These are phyloP conservation scores for Xestia rhomboidea DNA, from an alignment of 2,888 invertebrate genomes.

Conservation along the genomic window DNA sequence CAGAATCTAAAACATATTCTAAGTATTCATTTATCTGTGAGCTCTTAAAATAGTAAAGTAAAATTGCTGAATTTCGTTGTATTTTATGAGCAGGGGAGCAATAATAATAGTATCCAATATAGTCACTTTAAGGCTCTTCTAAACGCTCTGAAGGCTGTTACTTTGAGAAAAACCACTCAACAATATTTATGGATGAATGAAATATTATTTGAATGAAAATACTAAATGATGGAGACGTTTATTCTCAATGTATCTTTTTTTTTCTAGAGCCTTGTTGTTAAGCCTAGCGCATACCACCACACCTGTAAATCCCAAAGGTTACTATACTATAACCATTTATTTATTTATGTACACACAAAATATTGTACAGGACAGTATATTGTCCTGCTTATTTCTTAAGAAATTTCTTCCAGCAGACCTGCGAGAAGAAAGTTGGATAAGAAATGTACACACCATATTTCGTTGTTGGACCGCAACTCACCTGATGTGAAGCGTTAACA, in stretches of 20 bases:
- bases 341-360: too few species aligned
- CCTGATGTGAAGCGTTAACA: too few species aligned
- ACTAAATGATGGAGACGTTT: background rate
- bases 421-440: too few species aligned
- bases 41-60: background rate
- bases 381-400: too few species aligned
- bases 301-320: background rate
- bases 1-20: background rate
- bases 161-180: background rate
- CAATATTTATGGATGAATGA: background rate
- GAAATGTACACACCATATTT: too few species aligned
- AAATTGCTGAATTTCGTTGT: background rate
- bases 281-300: background rate
- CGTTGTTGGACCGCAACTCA: too few species aligned
- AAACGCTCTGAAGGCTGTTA: background rate
- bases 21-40: background rate
- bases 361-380: too few species aligned
- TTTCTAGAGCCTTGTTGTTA: background rate
- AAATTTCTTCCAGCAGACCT: too few species aligned
- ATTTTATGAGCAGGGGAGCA: background rate
- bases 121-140: background rate
- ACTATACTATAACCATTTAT: background rate
- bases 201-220: background rate
- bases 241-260: background rate
- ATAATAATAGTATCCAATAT: background rate